These are phyloP conservation scores for Diabrotica undecimpunctata DNA, from an alignment of 1,140 invertebrate species.

Conservation along the genomic window DNA sequence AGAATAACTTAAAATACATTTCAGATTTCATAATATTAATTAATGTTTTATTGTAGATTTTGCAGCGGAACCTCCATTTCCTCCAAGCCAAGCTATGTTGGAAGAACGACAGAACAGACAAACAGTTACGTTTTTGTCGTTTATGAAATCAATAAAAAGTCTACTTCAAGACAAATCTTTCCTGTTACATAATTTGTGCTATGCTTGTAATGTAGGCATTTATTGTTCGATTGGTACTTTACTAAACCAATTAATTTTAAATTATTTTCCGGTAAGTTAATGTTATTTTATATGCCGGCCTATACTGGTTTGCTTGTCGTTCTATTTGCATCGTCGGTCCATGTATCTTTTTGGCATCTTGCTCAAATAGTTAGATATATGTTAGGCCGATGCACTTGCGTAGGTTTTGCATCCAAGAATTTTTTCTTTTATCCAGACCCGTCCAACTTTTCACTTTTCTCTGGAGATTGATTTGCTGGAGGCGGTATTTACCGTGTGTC, in stretches of 20 bases:
- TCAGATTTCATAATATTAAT: background rate
- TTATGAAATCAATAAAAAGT: slow-evolving; percentile 21
- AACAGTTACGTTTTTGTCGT: slow-evolving; percentile 23
- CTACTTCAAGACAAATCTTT: slow-evolving; percentile 30
- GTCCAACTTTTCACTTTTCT: no score
- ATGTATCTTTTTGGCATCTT: no score
- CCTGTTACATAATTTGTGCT: slow-evolving; percentile 28
- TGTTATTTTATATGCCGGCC: no score
- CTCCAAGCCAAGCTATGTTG: slow-evolving; percentile 51
- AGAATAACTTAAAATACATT: no score
- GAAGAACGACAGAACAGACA: slow-evolving; percentile 23
- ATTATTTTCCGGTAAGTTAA: slow-evolving; percentile 32
- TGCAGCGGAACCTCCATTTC: slow-evolving; percentile 52
- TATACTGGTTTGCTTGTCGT: no score
- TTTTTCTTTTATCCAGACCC: no score
- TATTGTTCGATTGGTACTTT: slow-evolving; percentile 33
- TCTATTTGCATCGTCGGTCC: no score
- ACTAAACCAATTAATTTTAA: slow-evolving; percentile 33
- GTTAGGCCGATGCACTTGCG: no score
- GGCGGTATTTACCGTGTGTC: no score
- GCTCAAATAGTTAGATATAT: no score
- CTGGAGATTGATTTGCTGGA: no score
- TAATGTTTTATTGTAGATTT: slow-evolving; percentile 50
- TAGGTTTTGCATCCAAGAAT: no score
- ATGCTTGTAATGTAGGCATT: slow-evolving; percentile 33